A percentile compares a stretch with the other conserved stretches of the same genome.
Evolutionary conservation across 2,888 invertebrate genomes (phyloP).

Genomic region (Drosophila monieri): DNA sequence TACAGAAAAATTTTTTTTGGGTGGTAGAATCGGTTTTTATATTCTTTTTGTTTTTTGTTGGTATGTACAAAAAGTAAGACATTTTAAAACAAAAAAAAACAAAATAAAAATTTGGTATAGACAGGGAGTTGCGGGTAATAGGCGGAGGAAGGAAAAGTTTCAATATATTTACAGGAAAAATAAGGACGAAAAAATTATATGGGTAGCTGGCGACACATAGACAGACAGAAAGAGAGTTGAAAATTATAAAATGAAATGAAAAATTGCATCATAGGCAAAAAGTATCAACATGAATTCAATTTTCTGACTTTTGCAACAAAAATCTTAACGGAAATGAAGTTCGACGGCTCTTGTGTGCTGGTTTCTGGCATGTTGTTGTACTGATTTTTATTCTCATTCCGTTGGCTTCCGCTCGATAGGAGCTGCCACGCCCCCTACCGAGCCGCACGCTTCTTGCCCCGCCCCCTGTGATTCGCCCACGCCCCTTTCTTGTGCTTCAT

Average conservation of each 20-base stretch:
- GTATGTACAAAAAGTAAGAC: slow-evolving; percentile 39
- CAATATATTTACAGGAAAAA: slow-evolving; percentile 46
- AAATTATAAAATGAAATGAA: slow-evolving; percentile 59
- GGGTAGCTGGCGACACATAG: slow-evolving; percentile 48
- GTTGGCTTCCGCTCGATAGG: slow-evolving; percentile 30
- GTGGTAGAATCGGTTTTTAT: slow-evolving; percentile 19
- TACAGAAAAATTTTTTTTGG: slow-evolving; percentile 31
- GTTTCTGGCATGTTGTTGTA: slow-evolving; percentile 23
- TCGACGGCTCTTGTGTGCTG: slow-evolving; percentile 53
- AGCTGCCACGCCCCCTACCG: slow-evolving; percentile 40
- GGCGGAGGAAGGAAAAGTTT: slow-evolving; percentile 14
- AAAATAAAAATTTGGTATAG: slow-evolving; percentile 49
- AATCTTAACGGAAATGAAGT: slow-evolving; percentile 82
- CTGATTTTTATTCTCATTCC: slow-evolving; percentile 23
- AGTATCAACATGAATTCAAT: slow-evolving; percentile 81
- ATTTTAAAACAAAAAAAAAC: slow-evolving; percentile 2
- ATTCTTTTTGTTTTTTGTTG: not conserved
- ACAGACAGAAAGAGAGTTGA: slow-evolving; percentile 32
- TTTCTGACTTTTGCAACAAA: slow-evolving; percentile 78
- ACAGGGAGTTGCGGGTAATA: slow-evolving; percentile 15
- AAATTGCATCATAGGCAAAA: slow-evolving; percentile 82
- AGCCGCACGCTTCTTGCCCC: slow-evolving; percentile 12
- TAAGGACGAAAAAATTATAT: slow-evolving; percentile 12
- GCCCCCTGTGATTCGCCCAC: slow-evolving; percentile 40
- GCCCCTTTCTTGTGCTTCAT: slow-evolving; percentile 73